These are phyloP conservation scores for Phainopepla nitens DNA, from an alignment of 2,113 vertebrate genomes.

Conservation along the genomic window DNA sequence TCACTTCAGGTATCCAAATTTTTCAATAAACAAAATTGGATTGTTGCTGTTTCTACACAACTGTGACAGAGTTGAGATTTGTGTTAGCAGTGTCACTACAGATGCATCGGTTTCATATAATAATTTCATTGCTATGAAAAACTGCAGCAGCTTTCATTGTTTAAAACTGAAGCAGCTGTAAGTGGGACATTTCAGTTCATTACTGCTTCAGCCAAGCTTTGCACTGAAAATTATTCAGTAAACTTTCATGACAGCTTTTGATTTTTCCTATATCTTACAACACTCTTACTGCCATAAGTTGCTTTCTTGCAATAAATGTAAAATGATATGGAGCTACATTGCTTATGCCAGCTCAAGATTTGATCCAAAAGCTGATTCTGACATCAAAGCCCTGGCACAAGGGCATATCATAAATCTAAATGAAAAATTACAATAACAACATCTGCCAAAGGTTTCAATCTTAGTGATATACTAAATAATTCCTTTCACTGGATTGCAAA, in stretches of 20 bases:
- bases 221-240: constrained; percentile 28
- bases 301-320: constrained; percentile 47
- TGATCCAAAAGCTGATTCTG: constrained; percentile 21
- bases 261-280: constrained; percentile 39
- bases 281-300: constrained; percentile 22
- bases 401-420: neutral
- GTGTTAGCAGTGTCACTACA: constrained; percentile 28
- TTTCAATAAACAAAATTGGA: constrained; percentile 56
- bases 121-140: neutral
- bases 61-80: constrained; percentile 40
- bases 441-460: neutral
- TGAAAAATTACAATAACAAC: neutral
- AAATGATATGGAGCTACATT: neutral
- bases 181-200: constrained; percentile 31
- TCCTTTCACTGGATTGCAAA: neutral
- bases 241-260: constrained; percentile 46
- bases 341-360: constrained; percentile 2
- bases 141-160: neutral
- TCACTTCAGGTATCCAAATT: constrained; percentile 29
- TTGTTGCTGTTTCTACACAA: constrained; percentile 28
- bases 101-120: neutral
- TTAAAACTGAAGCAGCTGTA: constrained; percentile 10
- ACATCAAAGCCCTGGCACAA: constrained; percentile 27
- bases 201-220: neutral
- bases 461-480: neutral